A percentile compares a stretch with the other conserved stretches of the same genome.
These are phyloP conservation scores for Dendrocincla tyrannina DNA, from an alignment of 2,797 vertebrate species.

Conservation along the genomic window DNA sequence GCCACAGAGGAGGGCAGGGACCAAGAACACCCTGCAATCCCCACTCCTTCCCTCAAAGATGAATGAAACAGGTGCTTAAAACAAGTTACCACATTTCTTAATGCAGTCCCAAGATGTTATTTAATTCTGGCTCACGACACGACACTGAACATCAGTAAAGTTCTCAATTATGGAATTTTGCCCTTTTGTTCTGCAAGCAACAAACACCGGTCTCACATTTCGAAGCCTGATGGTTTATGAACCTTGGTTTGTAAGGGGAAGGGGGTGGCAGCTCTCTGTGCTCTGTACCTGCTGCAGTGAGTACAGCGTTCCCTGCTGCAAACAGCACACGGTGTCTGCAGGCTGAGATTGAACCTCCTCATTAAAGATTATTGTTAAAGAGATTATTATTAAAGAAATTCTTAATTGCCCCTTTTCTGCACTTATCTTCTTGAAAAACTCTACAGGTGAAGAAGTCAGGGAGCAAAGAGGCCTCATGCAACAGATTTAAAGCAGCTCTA, in stretches of 20 bases:
- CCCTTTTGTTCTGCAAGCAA: not conserved
- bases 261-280: not conserved
- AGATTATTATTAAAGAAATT: not conserved
- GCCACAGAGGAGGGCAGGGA: not conserved
- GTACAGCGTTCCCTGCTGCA: not conserved
- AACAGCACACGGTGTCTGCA: not conserved
- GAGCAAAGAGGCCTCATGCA: not conserved
- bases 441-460: not conserved
- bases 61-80: not conserved
- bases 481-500: not conserved
- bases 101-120: not conserved
- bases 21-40: not conserved
- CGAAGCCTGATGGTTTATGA: not conserved
- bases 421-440: not conserved
- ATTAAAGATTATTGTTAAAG: too few species aligned
- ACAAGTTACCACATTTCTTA: not conserved
- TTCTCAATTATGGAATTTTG: not conserved
- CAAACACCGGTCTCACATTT: not conserved
- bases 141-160: not conserved
- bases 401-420: not conserved
- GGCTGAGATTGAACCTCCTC: not conserved
- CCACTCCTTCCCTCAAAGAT: not conserved
- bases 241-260: not conserved
- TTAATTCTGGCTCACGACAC: not conserved
- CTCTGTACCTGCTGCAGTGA: not conserved